These are phyloP conservation scores for Cheilosia scutellata DNA, from an alignment of 2,888 invertebrate species.

Conservation along the genomic window DNA sequence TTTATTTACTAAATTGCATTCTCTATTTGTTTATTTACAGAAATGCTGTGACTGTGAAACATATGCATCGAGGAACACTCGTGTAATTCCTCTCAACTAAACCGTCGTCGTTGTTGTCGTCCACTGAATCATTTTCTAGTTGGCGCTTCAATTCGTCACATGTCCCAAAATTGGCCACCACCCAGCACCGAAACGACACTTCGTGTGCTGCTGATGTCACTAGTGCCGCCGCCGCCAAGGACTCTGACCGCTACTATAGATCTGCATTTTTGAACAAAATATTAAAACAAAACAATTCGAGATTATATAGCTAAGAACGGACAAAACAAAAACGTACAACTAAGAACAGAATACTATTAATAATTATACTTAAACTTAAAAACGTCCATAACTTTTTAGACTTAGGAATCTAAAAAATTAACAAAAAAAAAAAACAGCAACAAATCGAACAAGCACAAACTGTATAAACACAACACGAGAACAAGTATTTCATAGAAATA, in stretches of 20 bases:
- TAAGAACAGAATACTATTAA: slow-evolving; percentile 42
- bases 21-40: slow-evolving; percentile 62
- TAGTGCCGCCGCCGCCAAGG: slow-evolving; percentile 45
- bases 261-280: slow-evolving; percentile 53
- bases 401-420: neutral
- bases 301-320: slow-evolving; percentile 64
- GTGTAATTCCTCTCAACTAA: slow-evolving; percentile 34
- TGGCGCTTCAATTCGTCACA: slow-evolving; percentile 74
- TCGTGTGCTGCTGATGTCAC: slow-evolving; percentile 71
- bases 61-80: slow-evolving; percentile 36
- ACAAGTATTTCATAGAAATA: slow-evolving; percentile 38
- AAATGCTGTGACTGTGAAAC: slow-evolving; percentile 64
- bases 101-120: neutral
- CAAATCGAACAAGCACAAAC: slow-evolving; percentile 69
- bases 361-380: slow-evolving; percentile 23
- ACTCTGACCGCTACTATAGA: slow-evolving; percentile 21
- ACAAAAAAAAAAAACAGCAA: slow-evolving; percentile 45
- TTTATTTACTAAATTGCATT: slow-evolving; percentile 4
- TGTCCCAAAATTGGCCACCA: slow-evolving; percentile 72
- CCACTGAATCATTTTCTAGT: slow-evolving; percentile 54
- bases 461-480: slow-evolving; percentile 13
- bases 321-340: slow-evolving; percentile 50
- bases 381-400: slow-evolving; percentile 62
- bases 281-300: slow-evolving; percentile 25
- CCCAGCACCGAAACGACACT: slow-evolving; percentile 72